Conservation (phyloP, 2,888 invertebrate species). For the Aphidoletes aphidimyza region DNA sequence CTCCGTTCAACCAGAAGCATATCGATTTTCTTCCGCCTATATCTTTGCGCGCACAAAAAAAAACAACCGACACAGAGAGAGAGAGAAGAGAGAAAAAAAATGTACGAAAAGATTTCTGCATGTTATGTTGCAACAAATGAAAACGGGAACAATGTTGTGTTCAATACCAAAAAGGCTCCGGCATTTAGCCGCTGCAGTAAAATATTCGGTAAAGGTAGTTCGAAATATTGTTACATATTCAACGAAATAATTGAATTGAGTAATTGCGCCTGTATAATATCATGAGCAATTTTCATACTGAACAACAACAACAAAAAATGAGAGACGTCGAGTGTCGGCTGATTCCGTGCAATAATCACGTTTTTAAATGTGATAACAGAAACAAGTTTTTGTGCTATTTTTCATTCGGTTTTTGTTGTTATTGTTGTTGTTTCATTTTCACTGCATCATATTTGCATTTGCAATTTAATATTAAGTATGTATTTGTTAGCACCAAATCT, state of each 20-base stretch:
- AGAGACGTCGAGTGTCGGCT: not conserved
- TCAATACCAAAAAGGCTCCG: not conserved
- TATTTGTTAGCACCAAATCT: too few relatives aligned
- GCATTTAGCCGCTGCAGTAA: too few relatives aligned
- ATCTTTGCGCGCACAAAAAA: not conserved
- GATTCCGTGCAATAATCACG: not conserved
- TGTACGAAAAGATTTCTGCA: too few relatives aligned
- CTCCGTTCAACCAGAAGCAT: not conserved
- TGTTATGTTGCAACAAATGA: not conserved
- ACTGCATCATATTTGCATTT: too few relatives aligned
- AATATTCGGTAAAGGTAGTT: constrained; percentile 2
- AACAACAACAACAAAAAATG: not conserved
- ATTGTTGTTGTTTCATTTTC: not conserved
- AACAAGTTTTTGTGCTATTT: too few relatives aligned
- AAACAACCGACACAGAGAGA: too few relatives aligned
- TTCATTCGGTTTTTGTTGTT: too few relatives aligned
- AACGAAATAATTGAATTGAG: constrained; percentile 4
- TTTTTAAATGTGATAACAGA: too few relatives aligned
- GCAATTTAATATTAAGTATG: too few relatives aligned
- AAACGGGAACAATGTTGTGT: not conserved
- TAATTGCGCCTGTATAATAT: constrained; percentile 20
- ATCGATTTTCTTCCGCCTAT: constrained; percentile 2
- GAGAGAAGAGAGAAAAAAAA: too few relatives aligned
- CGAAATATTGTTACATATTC: not conserved
- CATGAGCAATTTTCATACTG: not conserved